Conservation (phyloP, 1,140 invertebrate species). For the Scaptomyza graminum region DNA sequence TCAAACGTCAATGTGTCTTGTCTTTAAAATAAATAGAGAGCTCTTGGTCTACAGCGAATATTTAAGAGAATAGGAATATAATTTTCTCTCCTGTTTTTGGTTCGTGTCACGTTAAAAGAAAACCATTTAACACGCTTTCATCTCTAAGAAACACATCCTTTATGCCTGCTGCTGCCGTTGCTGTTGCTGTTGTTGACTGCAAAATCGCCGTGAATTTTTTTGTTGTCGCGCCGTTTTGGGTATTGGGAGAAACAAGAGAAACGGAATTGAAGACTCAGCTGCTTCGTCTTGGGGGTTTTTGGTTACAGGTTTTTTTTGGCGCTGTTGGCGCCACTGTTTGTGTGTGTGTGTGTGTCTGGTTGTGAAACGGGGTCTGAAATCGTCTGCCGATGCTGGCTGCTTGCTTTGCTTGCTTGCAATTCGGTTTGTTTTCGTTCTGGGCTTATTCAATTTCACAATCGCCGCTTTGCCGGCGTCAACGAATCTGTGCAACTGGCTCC, state of each 20-base stretch:
- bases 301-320: neutral
- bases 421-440: slow-evolving; percentile 33
- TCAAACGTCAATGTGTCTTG: too few species aligned
- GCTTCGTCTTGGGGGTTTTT: slow-evolving; percentile 1
- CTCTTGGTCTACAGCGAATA: too few species aligned
- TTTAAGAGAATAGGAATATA: too few species aligned
- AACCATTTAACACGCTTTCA: neutral
- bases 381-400: neutral
- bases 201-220: slow-evolving; percentile 73
- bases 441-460: slow-evolving; percentile 77
- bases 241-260: neutral
- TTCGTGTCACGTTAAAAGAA: neutral
- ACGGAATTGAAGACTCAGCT: neutral
- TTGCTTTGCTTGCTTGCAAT: slow-evolving; percentile 20
- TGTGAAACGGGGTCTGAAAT: neutral
- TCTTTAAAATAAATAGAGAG: too few species aligned
- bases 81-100: neutral
- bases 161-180: slow-evolving; percentile 17
- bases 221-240: slow-evolving; percentile 24
- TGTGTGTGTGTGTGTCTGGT: neutral
- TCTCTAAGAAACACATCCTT: neutral
- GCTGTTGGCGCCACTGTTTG: neutral
- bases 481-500: slow-evolving; percentile 68
- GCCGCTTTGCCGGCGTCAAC: slow-evolving; percentile 38
- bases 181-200: slow-evolving; percentile 49